Conservation (phyloP, 2,797 vertebrate genomes). For the Lophotriccus pileatus region DNA sequence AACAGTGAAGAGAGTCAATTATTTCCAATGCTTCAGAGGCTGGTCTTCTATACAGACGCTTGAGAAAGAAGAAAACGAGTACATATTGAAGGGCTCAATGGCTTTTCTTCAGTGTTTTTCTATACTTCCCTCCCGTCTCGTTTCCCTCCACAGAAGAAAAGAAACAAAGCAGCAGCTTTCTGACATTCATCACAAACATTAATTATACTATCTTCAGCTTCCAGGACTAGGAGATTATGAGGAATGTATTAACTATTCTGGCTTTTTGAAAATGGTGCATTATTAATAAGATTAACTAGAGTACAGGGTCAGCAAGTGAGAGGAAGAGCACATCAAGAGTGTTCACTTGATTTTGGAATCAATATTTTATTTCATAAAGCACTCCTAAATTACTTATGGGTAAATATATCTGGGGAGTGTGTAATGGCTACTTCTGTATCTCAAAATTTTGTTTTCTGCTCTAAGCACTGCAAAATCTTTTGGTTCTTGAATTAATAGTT, state of each 20-base stretch:
- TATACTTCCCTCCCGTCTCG: fast-evolving
- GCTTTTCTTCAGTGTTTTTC: neutral
- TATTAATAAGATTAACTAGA: conserved; percentile 77
- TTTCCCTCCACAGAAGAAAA: neutral
- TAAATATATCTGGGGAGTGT: neutral
- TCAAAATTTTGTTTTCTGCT: neutral
- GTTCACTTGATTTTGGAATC: conserved; percentile 33
- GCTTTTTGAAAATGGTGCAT: conserved; percentile 68
- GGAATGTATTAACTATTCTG: conserved; percentile 77
- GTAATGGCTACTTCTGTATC: neutral
- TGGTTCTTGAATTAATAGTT: neutral
- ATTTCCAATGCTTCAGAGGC: conserved; percentile 13
- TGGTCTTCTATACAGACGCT: conserved; percentile 14
- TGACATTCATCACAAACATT: conserved; percentile 77
- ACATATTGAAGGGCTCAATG: conserved; percentile 14
- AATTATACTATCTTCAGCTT: conserved; percentile 83
- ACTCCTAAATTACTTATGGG: neutral
- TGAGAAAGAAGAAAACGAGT: neutral
- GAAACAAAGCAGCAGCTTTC: conserved; percentile 60
- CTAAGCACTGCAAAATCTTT: neutral
- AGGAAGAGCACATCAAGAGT: conserved; percentile 60
- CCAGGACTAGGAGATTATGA: conserved; percentile 79
- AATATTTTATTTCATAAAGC: conserved; percentile 16
- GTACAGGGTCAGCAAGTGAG: conserved; percentile 66
- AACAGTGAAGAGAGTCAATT: conserved; percentile 50